A percentile compares a stretch with the other conserved stretches of the same genome.
Conservation (phyloP, 2,797 vertebrate genomes). For the Artibeus lituratus region DNA sequence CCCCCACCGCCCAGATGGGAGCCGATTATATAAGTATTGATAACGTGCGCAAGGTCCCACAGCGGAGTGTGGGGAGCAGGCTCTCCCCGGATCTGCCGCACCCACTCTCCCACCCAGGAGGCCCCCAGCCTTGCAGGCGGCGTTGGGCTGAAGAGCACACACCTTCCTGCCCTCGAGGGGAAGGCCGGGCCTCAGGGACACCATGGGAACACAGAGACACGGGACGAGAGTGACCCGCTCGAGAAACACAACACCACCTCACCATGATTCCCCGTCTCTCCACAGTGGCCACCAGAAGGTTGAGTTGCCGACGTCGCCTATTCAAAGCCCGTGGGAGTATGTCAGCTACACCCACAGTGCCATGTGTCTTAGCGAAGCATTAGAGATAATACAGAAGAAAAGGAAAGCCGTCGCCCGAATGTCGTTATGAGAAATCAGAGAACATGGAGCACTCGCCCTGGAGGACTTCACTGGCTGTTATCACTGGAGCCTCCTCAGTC, state of each 20-base stretch:
- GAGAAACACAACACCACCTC: neutral
- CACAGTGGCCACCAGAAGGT: neutral
- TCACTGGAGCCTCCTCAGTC: conserved; percentile 91
- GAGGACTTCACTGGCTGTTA: conserved; percentile 90
- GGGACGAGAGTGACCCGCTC: neutral
- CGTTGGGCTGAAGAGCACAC: neutral
- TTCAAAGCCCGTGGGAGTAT: neutral
- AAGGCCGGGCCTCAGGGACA: neutral
- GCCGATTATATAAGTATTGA: neutral
- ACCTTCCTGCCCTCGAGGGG: neutral
- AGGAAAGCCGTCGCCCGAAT: neutral
- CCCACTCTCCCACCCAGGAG: neutral
- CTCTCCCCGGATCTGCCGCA: neutral
- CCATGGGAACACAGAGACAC: fast-evolving
- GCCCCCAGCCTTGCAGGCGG: neutral
- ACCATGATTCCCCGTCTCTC: neutral
- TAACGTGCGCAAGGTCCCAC: neutral
- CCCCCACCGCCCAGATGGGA: neutral
- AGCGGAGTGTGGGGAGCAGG: neutral
- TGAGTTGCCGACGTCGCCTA: neutral
- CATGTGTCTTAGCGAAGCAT: neutral
- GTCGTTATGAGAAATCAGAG: neutral
- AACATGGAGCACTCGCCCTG: conserved; percentile 82
- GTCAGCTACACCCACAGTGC: neutral
- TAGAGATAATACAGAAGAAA: neutral